Evolutionary conservation across 2,113 vertebrate genomes (phyloP).

Genomic region (Nerophis ophidion): DNA sequence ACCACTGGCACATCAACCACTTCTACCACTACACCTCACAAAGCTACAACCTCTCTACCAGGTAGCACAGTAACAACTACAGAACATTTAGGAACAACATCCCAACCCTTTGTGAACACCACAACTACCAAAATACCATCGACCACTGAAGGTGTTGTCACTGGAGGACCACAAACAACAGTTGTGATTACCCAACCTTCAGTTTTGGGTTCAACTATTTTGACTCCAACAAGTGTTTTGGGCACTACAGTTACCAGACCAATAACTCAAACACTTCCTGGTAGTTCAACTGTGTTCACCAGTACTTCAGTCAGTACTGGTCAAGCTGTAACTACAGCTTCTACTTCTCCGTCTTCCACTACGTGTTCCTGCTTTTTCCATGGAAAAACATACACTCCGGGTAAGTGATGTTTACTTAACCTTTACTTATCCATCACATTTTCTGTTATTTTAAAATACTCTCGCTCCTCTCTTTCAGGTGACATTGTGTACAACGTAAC

Average conservation of each 20-base stretch:
- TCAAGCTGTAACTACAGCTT: not conserved
- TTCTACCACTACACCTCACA: not conserved
- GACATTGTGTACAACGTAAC: slow-evolving; percentile 44
- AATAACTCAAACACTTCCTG: slow-evolving; percentile 36
- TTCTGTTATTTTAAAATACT: not conserved
- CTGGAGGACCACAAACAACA: not conserved
- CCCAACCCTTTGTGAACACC: not conserved
- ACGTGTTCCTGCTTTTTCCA: slow-evolving; percentile 37
- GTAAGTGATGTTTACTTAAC: slow-evolving; percentile 19
- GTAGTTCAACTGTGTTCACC: not conserved
- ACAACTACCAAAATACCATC: not conserved
- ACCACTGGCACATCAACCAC: slow-evolving; percentile 2
- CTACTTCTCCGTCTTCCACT: not conserved
- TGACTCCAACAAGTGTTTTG: not conserved
- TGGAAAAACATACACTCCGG: slow-evolving; percentile 17
- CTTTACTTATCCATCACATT: not conserved
- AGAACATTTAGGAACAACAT: not conserved
- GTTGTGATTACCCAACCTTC: not conserved
- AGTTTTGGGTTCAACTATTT: not conserved
- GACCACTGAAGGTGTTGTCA: not conserved
- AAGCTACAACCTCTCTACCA: not conserved
- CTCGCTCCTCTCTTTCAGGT: slow-evolving; percentile 24
- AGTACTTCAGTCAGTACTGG: not conserved
- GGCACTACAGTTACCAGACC: slow-evolving; percentile 20
- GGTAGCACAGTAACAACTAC: not conserved